Conservation (phyloP, 1,140 invertebrate genomes). For the Drosophila hydei region DNA sequence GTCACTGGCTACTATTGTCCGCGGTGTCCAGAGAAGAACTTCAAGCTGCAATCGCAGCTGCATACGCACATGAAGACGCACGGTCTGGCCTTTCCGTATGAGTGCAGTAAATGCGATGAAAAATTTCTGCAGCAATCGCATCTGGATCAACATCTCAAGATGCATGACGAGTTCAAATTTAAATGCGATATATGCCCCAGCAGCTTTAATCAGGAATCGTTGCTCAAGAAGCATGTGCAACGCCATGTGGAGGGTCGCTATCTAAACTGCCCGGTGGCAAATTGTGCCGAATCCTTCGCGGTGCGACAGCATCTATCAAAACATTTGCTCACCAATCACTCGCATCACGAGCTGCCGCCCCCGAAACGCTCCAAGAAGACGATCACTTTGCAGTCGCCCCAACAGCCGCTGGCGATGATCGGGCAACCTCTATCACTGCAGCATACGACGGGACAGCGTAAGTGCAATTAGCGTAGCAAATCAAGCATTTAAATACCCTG, state of each 20-base stretch:
- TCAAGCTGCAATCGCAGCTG: slow-evolving; percentile 81
- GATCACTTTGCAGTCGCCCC: slow-evolving; percentile 66
- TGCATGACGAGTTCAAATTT: slow-evolving; percentile 83
- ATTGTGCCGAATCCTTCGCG: slow-evolving; percentile 80
- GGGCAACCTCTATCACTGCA: slow-evolving; percentile 76
- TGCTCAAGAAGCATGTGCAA: slow-evolving; percentile 83
- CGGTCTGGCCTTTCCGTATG: slow-evolving; percentile 78
- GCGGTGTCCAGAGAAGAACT: slow-evolving; percentile 82
- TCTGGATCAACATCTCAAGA: slow-evolving; percentile 78
- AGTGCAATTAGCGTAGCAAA: slow-evolving; percentile 24
- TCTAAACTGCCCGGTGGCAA: slow-evolving; percentile 78
- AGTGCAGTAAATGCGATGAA: slow-evolving; percentile 82
- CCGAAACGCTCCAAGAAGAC: slow-evolving; percentile 82
- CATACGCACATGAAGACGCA: slow-evolving; percentile 84
- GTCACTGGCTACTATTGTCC: slow-evolving; percentile 83
- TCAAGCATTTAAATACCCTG: not conserved
- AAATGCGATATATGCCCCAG: slow-evolving; percentile 83
- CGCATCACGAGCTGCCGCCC: slow-evolving; percentile 78
- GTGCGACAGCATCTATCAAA: slow-evolving; percentile 83
- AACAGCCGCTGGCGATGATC: slow-evolving; percentile 78
- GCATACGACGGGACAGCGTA: slow-evolving; percentile 79
- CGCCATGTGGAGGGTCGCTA: slow-evolving; percentile 83
- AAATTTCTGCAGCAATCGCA: slow-evolving; percentile 83
- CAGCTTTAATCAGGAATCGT: slow-evolving; percentile 81
- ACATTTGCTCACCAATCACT: slow-evolving; percentile 80